A percentile compares a stretch with the other conserved stretches of the same genome.
Evolutionary conservation across 2,113 vertebrate genomes (phyloP).

Genomic region (Carollia perspicillata): DNA sequence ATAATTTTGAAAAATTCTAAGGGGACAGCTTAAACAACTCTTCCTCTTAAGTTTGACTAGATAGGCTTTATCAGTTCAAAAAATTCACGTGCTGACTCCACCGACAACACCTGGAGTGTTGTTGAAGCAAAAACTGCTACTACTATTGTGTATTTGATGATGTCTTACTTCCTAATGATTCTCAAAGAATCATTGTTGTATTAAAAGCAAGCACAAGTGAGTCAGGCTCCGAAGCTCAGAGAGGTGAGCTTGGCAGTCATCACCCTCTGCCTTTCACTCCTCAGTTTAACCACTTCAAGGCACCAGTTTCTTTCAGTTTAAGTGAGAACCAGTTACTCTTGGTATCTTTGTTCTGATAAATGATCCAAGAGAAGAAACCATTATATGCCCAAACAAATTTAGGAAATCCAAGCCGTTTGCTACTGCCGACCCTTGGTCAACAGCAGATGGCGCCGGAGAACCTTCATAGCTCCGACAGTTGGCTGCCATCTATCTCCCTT

Average conservation of each 20-base stretch:
- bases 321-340: not conserved
- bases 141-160: not conserved
- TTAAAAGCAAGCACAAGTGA: not conserved
- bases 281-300: not conserved
- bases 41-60: not conserved
- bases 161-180: not conserved
- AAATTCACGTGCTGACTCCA: not conserved
- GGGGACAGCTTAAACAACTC: not conserved
- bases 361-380: not conserved
- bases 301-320: not conserved
- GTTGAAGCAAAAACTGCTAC: not conserved
- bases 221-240: not conserved
- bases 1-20: not conserved
- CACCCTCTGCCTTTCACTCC: not conserved
- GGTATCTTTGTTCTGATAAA: not conserved
- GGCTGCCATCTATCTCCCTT: not conserved
- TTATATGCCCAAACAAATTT: not conserved
- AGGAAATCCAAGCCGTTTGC: not conserved
- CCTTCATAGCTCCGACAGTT: not conserved
- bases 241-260: not conserved
- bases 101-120: not conserved
- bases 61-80: not conserved
- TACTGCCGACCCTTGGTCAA: not conserved
- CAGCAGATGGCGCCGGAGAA: slow-evolving; percentile 51
- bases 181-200: not conserved